Conservation (phyloP, 2,888 invertebrate species). For the Thymelicus sylvestris region DNA sequence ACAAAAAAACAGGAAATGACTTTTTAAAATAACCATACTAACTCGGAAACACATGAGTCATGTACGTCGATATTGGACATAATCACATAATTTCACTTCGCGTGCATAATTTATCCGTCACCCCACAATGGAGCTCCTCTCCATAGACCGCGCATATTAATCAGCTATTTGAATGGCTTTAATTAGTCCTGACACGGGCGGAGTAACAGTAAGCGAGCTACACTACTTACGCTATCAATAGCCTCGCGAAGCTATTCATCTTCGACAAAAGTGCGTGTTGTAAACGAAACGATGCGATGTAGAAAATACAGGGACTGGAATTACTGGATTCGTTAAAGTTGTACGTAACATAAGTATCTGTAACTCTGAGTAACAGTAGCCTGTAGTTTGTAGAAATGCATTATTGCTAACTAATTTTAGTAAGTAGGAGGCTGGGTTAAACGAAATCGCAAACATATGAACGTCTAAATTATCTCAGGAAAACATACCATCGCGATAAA, state of each 20-base stretch:
- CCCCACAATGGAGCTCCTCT: constrained; percentile 71
- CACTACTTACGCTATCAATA: constrained; percentile 31
- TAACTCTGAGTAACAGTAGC: no score
- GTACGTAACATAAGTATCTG: no score
- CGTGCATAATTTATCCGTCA: constrained; percentile 67
- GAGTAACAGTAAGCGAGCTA: constrained; percentile 71
- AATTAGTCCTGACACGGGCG: constrained; percentile 80
- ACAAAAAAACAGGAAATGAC: no score
- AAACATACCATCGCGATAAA: no score
- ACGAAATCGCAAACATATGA: no score
- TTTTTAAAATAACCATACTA: no score
- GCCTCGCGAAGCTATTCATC: constrained; percentile 10
- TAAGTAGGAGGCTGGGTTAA: no score
- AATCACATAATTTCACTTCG: constrained; percentile 66
- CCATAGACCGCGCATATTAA: constrained; percentile 78
- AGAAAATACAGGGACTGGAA: constrained; percentile 1
- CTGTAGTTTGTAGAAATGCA: no score
- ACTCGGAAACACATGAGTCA: no score
- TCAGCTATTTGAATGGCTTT: constrained; percentile 80
- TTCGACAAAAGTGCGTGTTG: constrained; percentile 8
- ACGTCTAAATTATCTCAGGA: no score
- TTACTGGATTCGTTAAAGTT: not conserved
- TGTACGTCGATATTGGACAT: constrained; percentile 59
- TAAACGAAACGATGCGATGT: constrained; percentile 5
- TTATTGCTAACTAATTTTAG: no score